These are phyloP conservation scores for Dione juno DNA, from an alignment of 2,888 invertebrate species.

Conservation along the genomic window DNA sequence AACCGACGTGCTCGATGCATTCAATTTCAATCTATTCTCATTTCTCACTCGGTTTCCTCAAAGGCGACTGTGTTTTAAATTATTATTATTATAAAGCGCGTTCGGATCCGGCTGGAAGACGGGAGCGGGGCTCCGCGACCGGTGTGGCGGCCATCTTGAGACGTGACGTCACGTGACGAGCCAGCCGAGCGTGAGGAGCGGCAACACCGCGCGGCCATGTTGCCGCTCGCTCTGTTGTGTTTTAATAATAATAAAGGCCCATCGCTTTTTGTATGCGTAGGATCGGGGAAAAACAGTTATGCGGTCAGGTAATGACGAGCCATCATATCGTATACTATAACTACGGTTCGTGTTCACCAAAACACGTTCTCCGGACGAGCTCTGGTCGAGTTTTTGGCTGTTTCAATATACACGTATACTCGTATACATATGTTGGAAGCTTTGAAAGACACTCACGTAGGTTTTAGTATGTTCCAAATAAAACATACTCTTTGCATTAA, in stretches of 20 bases:
- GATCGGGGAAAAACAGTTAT: slow-evolving; percentile 79
- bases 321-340: slow-evolving; percentile 40
- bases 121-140: slow-evolving; percentile 71
- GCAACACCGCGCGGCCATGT: slow-evolving; percentile 78
- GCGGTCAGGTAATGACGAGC: slow-evolving; percentile 69
- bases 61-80: slow-evolving; percentile 78
- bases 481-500: no score
- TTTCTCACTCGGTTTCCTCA: slow-evolving; percentile 79
- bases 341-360: slow-evolving; percentile 25
- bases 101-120: slow-evolving; percentile 77
- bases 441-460: slow-evolving; percentile 6
- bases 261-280: slow-evolving; percentile 75
- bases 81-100: slow-evolving; percentile 66
- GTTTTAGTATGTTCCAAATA: not conserved
- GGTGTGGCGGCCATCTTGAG: slow-evolving; percentile 83
- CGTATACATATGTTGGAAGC: not conserved
- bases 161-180: slow-evolving; percentile 84
- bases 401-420: slow-evolving; percentile 6
- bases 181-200: slow-evolving; percentile 75
- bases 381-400: slow-evolving; percentile 13
- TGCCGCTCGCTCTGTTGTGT: slow-evolving; percentile 73
- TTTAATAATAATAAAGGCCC: slow-evolving; percentile 74
- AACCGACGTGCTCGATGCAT: slow-evolving; percentile 71
- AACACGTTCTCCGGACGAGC: slow-evolving; percentile 21
- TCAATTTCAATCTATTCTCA: slow-evolving; percentile 81